Percentiles rank a stretch among this genome's conserved stretches.
Conservation (phyloP, 1,140 invertebrate species). For the Druon quercuslanigerum region DNA sequence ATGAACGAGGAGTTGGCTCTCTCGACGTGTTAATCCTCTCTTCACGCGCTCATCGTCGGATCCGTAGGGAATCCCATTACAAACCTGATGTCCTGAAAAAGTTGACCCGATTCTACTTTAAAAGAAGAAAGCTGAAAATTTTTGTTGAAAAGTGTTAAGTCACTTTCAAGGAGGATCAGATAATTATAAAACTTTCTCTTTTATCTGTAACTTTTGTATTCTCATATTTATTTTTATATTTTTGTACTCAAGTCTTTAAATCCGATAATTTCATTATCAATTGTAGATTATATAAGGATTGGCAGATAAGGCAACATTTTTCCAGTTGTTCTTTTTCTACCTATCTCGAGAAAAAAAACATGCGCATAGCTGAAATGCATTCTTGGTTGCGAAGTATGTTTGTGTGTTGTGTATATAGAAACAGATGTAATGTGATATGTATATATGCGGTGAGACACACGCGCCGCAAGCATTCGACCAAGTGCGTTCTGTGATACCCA, state of each 20-base stretch:
- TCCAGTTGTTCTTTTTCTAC: too few relatives aligned
- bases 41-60: slow-evolving; percentile 17
- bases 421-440: slow-evolving; percentile 3
- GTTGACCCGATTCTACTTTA: neutral
- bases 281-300: too few relatives aligned
- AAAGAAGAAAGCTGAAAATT: neutral
- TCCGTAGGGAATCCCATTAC: neutral
- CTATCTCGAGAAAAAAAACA: neutral
- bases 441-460: slow-evolving; percentile 36
- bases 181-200: neutral
- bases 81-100: slow-evolving; percentile 7
- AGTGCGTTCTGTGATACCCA: slow-evolving; percentile 16
- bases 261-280: too few relatives aligned
- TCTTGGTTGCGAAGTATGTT: neutral
- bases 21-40: slow-evolving; percentile 19
- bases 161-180: neutral
- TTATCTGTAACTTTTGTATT: neutral
- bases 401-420: neutral
- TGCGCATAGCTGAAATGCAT: slow-evolving; percentile 20
- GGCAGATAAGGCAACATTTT: too few relatives aligned
- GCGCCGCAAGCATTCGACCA: slow-evolving; percentile 47
- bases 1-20: slow-evolving; percentile 13
- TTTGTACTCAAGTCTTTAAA: too few relatives aligned
- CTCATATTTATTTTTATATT: too few relatives aligned
- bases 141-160: neutral